These are phyloP conservation scores for Montipora sp. DNA, from an alignment of 64 coral and sea anemone species.

Conservation along the genomic window DNA sequence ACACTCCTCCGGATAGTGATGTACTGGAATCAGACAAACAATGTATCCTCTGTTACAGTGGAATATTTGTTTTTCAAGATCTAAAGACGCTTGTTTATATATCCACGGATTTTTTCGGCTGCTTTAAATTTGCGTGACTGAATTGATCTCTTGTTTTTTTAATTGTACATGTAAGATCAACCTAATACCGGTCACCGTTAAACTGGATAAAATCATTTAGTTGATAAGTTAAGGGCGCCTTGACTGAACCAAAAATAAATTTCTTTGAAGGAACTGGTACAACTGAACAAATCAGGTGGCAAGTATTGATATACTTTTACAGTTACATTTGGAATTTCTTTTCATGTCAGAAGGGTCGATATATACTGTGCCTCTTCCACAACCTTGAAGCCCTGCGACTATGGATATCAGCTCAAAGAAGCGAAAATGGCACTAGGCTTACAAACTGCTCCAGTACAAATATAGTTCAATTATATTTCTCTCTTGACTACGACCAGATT, in stretches of 20 bases:
- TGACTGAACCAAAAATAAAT: too few relatives aligned
- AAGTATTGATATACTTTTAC: too few relatives aligned
- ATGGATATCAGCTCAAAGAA: too few relatives aligned
- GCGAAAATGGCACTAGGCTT: too few relatives aligned
- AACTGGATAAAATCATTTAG: too few relatives aligned
- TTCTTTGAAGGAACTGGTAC: too few relatives aligned
- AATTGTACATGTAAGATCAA: not conserved
- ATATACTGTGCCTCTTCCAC: not conserved
- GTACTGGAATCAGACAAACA: constrained; percentile 83
- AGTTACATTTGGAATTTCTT: too few relatives aligned
- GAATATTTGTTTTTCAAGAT: not conserved
- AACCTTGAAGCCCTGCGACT: not conserved
- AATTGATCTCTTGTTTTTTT: too few relatives aligned
- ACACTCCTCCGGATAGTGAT: constrained; percentile 80
- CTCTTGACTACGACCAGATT: constrained; percentile 66
- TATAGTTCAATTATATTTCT: not conserved
- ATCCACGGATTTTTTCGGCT: not conserved
- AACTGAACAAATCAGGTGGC: too few relatives aligned
- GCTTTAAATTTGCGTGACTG: too few relatives aligned
- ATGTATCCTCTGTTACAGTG: constrained; percentile 76
- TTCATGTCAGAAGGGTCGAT: not conserved
- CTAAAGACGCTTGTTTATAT: not conserved
- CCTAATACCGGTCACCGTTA: not conserved
- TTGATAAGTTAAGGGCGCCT: too few relatives aligned
- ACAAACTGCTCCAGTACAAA: not conserved